Evolutionary conservation across 2,888 invertebrate species (phyloP), one percentile per base, ranked within the genome.

Genomic region (Terebella lapidaria): DNA sequence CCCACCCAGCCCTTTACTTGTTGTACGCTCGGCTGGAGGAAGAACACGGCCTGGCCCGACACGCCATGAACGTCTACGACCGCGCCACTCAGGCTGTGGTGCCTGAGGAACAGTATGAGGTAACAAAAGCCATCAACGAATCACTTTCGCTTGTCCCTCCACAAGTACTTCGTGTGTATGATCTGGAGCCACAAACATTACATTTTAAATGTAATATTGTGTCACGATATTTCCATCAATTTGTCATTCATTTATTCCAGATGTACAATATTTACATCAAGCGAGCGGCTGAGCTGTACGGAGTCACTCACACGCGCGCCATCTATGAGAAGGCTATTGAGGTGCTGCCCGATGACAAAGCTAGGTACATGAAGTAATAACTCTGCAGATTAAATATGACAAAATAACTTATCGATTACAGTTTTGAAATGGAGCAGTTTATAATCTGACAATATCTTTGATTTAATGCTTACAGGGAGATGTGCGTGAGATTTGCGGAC

Each of bases 51-150:
- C 85, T 97, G 79, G 94, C 97, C 0, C 85, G 96, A 67, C 96
- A 97, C 81, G 97, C 97, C 3, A 96, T 99, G 95, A 89, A 91
- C n/a, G 95, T 99, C 0, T 99, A 99, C 82, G 96, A 97, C 80
- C 85, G 95, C 67, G 94, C 96, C 1, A 93, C 95, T 1, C 87
- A 87, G 71, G 92, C 92, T 20, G 97, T 99, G 35, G 86, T 91
- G 29, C 89, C 90, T 24, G 91, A 93, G 72, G 91, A 99, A 83
- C 92, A 92, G 59, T 92, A 93, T 81, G 94, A 95, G 81, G 87
- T 86, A 75, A n/a, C n/a, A n/a, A n/a, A n/a, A n/a, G n/a, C n/a
- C n/a, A n/a, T n/a, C n/a, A n/a, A n/a, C n/a, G n/a, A n/a, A n/a
- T n/a, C n/a, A n/a, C n/a, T n/a, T n/a, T n/a, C n/a, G n/a, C n/a